Evolutionary conservation across 1,140 invertebrate genomes (phyloP).

Genomic region (Vanessa tameamea): DNA sequence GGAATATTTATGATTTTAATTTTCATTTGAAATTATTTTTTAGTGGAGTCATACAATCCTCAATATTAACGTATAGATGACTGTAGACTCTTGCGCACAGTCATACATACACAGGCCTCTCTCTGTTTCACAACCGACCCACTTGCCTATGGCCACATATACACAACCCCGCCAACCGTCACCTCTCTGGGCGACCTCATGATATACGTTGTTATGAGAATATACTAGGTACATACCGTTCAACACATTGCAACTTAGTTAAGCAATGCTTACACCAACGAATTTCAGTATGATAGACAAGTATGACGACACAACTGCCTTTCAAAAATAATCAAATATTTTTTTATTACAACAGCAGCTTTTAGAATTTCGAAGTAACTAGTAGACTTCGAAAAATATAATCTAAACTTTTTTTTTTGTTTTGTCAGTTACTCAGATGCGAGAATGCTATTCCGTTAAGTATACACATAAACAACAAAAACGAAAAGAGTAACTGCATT

Average conservation of each 20-base stretch:
- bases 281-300: conserved; percentile 38
- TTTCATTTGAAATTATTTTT: not conserved
- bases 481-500: conserved; percentile 9
- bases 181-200: conserved; percentile 19
- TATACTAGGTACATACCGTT: conserved; percentile 21
- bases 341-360: conserved; percentile 19
- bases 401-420: not conserved
- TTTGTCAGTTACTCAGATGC: not conserved
- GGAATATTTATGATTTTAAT: not conserved
- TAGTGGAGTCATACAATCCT: not conserved
- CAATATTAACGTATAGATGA: conserved; percentile 1
- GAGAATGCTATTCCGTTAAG: conserved; percentile 6
- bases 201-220: conserved; percentile 23
- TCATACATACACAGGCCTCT: conserved; percentile 23
- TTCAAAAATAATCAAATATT: conserved; percentile 25
- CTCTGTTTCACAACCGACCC: conserved; percentile 36
- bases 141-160: conserved; percentile 30
- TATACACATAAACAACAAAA: conserved; percentile 10
- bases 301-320: conserved; percentile 31
- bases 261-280: conserved; percentile 31
- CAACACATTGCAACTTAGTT: conserved; percentile 23
- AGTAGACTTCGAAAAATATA: not conserved
- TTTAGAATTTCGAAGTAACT: not conserved
- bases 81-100: not conserved
- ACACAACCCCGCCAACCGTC: conserved; percentile 25